Evolutionary conservation across 2,888 invertebrate species (phyloP), one percentile per base, ranked within the genome.

Genomic region (Phymatocera aterrima): DNA sequence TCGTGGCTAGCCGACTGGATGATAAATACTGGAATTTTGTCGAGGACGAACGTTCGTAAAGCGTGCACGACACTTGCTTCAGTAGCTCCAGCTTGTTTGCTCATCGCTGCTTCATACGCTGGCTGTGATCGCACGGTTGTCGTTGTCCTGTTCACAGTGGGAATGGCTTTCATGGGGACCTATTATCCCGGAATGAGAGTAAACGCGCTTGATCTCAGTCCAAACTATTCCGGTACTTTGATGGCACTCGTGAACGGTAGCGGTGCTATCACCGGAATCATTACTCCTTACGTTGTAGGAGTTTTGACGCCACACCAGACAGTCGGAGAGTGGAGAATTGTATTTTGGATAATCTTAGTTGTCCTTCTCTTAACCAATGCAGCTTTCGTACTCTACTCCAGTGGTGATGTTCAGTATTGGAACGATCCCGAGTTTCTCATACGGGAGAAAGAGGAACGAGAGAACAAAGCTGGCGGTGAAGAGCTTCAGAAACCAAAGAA

Each of bases 311-410:
- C 94, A 83, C 93, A 94, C 90, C 93, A 94, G 65, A 92, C 93
- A 0, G 85, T 95, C 6, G 88, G 90, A 24, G 93, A 96, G 91
- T 97, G 97, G 97, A 92, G 95, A 28, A 85, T 93, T 0, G 96
- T 97, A 0, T 97, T 97, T 88, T 96, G 96, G 95, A 94, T 97
- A 46, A 94, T 96, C 57, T 92, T 96, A 6, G 94, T 87, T 0
- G 93, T 96, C 2, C 93, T 96, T 80, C 89, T 93, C 0, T 80
- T 93, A 0, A 95, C 96, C 1, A 95, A 95, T 85, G 51, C 94
- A 0, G 86, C 96, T 8, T 97, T 95, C 88, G 84, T 94, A 2
- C 75, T 95, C 3, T 95, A 93, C 87, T 96, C 95, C 0, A 94
- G 95, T 81, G 96, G 95, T 0, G 95, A 96, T 57, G 93, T 95